Conservation (phyloP, 2,797 vertebrate genomes). For the Helicolenus hilgendorfi region DNA sequence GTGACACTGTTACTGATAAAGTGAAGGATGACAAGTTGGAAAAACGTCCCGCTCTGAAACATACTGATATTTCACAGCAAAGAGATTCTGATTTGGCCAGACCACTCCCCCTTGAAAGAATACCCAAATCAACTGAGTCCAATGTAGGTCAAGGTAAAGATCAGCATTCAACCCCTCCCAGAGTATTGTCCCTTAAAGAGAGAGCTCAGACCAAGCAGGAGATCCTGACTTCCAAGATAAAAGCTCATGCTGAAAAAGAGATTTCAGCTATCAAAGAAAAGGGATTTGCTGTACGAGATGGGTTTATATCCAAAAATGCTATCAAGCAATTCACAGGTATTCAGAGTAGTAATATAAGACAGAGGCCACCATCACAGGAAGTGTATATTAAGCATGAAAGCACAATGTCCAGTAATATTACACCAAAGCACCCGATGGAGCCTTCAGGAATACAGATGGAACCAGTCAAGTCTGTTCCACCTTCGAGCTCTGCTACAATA, state of each 20-base stretch:
- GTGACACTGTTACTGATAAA: conserved; percentile 39
- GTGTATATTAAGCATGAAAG: conserved; percentile 54
- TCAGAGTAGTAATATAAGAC: conserved; percentile 61
- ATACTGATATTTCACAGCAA: conserved; percentile 30
- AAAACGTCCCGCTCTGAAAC: conserved; percentile 42
- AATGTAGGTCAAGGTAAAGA: conserved; percentile 66
- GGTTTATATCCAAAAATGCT: conserved; percentile 74
- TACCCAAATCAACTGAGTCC: conserved; percentile 64
- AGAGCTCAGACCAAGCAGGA: conserved; percentile 89
- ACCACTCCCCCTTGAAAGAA: conserved; percentile 51
- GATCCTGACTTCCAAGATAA: conserved; percentile 90
- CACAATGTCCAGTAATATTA: conserved; percentile 26
- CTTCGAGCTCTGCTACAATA: conserved; percentile 11
- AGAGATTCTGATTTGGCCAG: conserved; percentile 48
- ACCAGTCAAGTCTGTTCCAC: conserved; percentile 12
- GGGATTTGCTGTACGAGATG: conserved; percentile 82
- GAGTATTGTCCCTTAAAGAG: conserved; percentile 78
- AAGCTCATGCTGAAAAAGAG: conserved; percentile 92
- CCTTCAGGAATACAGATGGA: conserved; percentile 37
- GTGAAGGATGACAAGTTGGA: conserved; percentile 37
- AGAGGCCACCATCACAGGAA: conserved; percentile 71
- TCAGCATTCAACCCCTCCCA: conserved; percentile 49
- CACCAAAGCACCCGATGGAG: conserved; percentile 54
- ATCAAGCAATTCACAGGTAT: conserved; percentile 57
- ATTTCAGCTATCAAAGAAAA: conserved; percentile 91